Evolutionary conservation across 92 coral and sea anemone species (phyloP).

Genomic region (Micromussa lordhowensis): DNA sequence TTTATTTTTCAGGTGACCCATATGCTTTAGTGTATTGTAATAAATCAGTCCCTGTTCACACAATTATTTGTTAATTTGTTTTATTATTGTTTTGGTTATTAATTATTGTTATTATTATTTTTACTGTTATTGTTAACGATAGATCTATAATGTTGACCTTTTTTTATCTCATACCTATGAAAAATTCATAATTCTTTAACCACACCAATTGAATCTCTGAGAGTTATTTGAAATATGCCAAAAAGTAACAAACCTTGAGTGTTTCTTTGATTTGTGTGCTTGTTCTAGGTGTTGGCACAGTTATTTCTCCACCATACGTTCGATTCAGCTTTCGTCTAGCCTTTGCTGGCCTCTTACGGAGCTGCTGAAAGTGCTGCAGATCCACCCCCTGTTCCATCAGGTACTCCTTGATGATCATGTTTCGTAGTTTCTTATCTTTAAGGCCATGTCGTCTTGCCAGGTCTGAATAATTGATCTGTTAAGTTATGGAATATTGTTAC

Average conservation of each 20-base stretch:
- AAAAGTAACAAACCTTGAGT: no score
- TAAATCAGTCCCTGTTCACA: conserved; percentile 24
- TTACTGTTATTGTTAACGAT: neutral
- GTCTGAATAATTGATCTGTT: conserved; percentile 45
- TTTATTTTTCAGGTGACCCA: neutral
- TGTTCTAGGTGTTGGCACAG: conserved; percentile 37
- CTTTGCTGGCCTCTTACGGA: neutral
- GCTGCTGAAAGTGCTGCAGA: conserved; percentile 35
- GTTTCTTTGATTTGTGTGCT: conserved; percentile 8
- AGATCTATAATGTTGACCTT: conserved; percentile 4
- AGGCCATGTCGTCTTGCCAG: conserved; percentile 53
- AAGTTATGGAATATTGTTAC: neutral
- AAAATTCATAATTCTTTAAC: neutral
- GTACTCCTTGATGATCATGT: conserved; percentile 49
- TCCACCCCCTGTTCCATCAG: conserved; percentile 18
- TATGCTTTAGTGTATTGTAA: neutral
- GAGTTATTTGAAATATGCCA: neutral
- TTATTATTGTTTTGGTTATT: neutral
- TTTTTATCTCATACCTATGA: neutral
- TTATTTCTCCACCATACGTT: conserved; percentile 4
- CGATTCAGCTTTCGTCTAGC: conserved; percentile 14
- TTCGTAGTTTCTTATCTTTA: conserved; percentile 29
- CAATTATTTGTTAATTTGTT: neutral
- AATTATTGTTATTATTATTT: neutral
- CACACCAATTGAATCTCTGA: neutral